Base-by-base conservation (phyloP, 2,113 vertebrate genomes). In the Ciconia stormi region DNA sequence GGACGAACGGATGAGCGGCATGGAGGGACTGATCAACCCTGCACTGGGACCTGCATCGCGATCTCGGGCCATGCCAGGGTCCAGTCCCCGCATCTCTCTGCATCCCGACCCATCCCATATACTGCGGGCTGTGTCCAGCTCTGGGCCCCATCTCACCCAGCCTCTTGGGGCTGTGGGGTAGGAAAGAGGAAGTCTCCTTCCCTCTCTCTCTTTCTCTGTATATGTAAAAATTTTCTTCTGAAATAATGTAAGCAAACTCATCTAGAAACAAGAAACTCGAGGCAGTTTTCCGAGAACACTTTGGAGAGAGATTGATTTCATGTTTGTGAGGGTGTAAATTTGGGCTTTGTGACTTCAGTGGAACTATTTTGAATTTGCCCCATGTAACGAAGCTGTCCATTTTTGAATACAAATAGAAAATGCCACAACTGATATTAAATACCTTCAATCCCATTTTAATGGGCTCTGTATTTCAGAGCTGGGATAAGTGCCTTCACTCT, bases 1-100 rank as follows among this genome's bases (percentile, higher is more conserved):
- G 2, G 63, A 34, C 7, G 15, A 53, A 47, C 1, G 8, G 80
- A 47, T 50, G 40, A 66, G 34, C 3, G 9, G 34, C 70, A 47
- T 0, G 1, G 42, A 61, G 34, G 32, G 29, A 26, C 23, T 13
- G 22, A 78, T 21, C n/a, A 56, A 13, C 29, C 14, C 38, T 49
- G 40, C 19, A 7, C 25, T 34, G 55, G 58, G n/a, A 88, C 44
- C 62, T 73, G 42, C 47, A 34, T 6, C 0, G 0, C 0, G 0
- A 79, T 23, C 55, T 49, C 1, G 6, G 25, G 42, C 18, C 26
- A 2, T 19, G n/a, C 56, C 44, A 36, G 20, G 3, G 20, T 38
- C 59, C 50, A 25, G n/a, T n/a, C 9, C 29, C 71, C 2, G 0
- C 9, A 9, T 16, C 42, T 23, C 34, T 62, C 61, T 70, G 59